Evolutionary conservation across 2,888 invertebrate species (phyloP).

Genomic region (Campoplex capitator): DNA sequence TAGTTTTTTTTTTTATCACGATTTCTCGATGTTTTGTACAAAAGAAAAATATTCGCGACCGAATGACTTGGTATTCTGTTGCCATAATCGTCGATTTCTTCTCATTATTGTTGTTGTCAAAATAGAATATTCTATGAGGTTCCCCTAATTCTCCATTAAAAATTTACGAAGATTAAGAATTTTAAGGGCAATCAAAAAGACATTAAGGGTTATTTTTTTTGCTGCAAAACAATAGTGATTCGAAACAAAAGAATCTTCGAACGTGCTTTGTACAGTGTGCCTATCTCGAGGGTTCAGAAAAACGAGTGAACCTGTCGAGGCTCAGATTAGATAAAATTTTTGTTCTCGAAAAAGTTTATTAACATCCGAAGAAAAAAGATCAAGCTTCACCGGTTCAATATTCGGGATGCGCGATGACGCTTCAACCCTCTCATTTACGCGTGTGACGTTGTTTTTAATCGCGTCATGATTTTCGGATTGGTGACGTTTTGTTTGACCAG

Average conservation of each 20-base stretch:
- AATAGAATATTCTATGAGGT: too few relatives aligned
- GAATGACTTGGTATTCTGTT: neutral
- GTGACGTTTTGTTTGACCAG: neutral
- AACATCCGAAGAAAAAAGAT: neutral
- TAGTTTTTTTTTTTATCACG: neutral
- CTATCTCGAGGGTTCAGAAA: too few relatives aligned
- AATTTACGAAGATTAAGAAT: too few relatives aligned
- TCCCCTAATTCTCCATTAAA: too few relatives aligned
- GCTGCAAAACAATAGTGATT: too few relatives aligned
- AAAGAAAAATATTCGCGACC: neutral
- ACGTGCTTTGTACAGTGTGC: too few relatives aligned
- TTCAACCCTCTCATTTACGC: neutral
- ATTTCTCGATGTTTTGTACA: neutral
- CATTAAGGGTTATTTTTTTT: too few relatives aligned
- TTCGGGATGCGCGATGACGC: neutral
- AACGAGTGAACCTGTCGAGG: too few relatives aligned
- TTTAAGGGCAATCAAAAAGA: too few relatives aligned
- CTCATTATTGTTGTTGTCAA: too few relatives aligned
- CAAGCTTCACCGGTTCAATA: neutral
- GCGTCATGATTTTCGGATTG: constrained; percentile 15
- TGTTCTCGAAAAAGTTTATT: neutral
- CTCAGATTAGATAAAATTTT: neutral
- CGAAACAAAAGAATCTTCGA: too few relatives aligned
- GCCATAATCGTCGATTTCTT: too few relatives aligned
- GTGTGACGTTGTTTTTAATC: constrained; percentile 9